A percentile compares a stretch with the other conserved stretches of the same genome.
Evolutionary conservation across 2,113 vertebrate species (phyloP).

Genomic region (Hemichromis elongatus): DNA sequence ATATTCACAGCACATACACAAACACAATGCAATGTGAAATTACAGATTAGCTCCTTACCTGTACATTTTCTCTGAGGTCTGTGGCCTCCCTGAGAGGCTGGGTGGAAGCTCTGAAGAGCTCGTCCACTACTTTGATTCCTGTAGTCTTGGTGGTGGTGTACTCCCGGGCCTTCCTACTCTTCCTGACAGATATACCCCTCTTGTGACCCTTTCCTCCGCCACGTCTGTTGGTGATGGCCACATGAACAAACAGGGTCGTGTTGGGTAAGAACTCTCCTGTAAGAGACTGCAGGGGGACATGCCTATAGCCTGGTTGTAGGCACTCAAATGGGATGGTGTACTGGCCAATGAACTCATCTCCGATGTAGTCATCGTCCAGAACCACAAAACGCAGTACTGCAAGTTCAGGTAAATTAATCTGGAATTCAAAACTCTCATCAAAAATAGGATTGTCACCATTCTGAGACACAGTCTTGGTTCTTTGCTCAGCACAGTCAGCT

Average conservation of each 20-base stretch:
- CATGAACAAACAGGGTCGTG: constrained; percentile 85
- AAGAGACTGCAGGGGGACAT: constrained; percentile 85
- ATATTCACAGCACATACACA: neutral
- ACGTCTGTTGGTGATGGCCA: constrained; percentile 86
- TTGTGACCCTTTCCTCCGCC: constrained; percentile 86
- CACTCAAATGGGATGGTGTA: constrained; percentile 93
- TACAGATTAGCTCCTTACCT: constrained; percentile 70
- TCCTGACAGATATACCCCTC: constrained; percentile 83
- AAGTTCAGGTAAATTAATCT: constrained; percentile 88
- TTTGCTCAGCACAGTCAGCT: constrained; percentile 85
- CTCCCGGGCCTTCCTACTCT: constrained; percentile 82
- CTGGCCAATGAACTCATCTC: constrained; percentile 91
- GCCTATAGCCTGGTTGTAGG: constrained; percentile 87
- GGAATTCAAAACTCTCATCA: constrained; percentile 91
- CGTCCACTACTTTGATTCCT: constrained; percentile 87
- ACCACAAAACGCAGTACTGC: constrained; percentile 86
- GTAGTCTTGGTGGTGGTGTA: constrained; percentile 87
- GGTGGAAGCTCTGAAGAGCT: constrained; percentile 86
- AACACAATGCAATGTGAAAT: neutral
- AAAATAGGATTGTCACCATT: constrained; percentile 89
- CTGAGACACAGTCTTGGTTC: constrained; percentile 88
- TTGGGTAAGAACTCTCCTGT: constrained; percentile 84
- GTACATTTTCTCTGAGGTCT: constrained; percentile 88
- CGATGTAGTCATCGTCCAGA: constrained; percentile 89
- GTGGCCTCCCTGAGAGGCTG: constrained; percentile 89